Percentiles rank a stretch among this genome's conserved stretches.
Conservation (phyloP, 1,140 invertebrate species). For the Conus betulinus region DNA sequence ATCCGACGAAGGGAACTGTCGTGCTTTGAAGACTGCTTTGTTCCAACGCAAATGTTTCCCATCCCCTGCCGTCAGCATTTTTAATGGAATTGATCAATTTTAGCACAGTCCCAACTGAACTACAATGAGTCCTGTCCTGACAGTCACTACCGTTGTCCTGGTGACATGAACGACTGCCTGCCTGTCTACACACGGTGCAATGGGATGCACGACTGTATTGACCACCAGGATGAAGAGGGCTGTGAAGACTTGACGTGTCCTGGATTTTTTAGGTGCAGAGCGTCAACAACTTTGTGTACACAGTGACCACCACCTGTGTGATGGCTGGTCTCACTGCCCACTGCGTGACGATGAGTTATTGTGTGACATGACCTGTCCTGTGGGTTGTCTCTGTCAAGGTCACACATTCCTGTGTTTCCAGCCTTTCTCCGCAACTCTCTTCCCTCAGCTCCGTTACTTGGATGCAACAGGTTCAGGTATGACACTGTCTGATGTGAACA, state of each 20-base stretch:
- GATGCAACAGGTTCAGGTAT: not conserved
- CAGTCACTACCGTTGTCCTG: constrained; percentile 12
- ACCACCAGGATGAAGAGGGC: not conserved
- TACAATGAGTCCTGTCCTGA: not conserved
- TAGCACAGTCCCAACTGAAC: not conserved
- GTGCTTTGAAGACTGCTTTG: too few species aligned
- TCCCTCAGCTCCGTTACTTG: constrained; percentile 14
- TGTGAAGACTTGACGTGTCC: not conserved
- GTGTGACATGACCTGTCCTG: constrained; percentile 1
- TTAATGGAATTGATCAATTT: not conserved
- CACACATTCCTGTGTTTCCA: not conserved
- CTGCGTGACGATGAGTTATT: not conserved
- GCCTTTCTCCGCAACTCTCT: not conserved
- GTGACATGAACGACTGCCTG: not conserved
- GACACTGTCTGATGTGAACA: not conserved
- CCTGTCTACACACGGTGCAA: constrained; percentile 23
- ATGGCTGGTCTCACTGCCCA: too few species aligned
- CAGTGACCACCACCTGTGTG: too few species aligned
- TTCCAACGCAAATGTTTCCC: not conserved
- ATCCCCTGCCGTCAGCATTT: not conserved
- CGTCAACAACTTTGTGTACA: constrained; percentile 5
- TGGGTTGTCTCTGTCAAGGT: constrained; percentile 11
- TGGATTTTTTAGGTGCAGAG: not conserved
- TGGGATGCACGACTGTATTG: not conserved
- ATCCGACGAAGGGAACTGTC: not conserved